Evolutionary conservation across 1,140 invertebrate genomes (phyloP).

Genomic region (Cyclargus thomasi): DNA sequence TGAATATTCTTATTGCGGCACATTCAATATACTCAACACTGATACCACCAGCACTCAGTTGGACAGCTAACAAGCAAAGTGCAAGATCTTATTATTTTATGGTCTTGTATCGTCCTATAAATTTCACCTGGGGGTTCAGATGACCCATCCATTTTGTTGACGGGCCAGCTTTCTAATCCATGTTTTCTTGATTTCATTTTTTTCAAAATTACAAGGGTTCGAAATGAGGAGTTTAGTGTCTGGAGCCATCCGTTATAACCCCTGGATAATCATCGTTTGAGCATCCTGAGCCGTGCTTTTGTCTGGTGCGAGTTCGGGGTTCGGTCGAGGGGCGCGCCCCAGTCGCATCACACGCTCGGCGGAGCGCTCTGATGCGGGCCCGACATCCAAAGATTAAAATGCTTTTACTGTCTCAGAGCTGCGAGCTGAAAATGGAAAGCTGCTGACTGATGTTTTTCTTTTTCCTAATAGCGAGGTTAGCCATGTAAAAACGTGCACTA

Average conservation of each 20-base stretch:
- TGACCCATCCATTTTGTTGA: no score
- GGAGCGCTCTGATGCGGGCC: constrained; percentile 13
- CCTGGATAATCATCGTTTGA: not conserved
- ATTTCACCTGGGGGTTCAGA: no score
- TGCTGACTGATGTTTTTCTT: not conserved
- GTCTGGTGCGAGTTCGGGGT: not conserved
- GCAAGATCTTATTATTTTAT: no score
- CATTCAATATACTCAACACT: not conserved
- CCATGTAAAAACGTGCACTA: no score
- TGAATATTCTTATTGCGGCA: not conserved
- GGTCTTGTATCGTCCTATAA: no score
- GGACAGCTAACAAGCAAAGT: no score
- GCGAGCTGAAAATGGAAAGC: not conserved
- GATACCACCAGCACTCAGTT: no score
- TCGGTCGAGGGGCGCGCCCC: not conserved
- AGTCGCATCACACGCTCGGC: constrained; percentile 15
- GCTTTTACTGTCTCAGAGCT: constrained; percentile 6
- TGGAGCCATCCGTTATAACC: not conserved
- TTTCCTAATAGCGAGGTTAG: not conserved
- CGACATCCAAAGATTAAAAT: constrained; percentile 11
- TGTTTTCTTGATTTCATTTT: no score
- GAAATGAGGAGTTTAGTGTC: not conserved
- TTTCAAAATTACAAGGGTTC: not conserved
- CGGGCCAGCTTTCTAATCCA: no score
- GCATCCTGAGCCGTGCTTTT: not conserved